phyloP scores from a whole-genome alignment of 2,888 invertebrate species.

The Heliothis peltigera region DNA sequence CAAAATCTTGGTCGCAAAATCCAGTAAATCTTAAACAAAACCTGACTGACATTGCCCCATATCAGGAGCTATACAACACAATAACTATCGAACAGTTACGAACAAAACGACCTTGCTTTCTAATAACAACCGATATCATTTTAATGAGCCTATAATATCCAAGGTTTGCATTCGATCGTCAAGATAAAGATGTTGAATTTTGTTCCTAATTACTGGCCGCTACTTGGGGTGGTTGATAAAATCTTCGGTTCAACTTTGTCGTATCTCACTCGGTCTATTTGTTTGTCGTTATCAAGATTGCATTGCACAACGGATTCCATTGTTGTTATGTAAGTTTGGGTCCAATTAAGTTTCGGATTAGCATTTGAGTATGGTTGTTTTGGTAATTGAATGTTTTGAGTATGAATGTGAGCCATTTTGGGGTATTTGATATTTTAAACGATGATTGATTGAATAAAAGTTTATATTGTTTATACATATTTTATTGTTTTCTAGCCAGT shows the following conservation, averaged over 20 bases:
- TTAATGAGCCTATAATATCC: constrained; percentile 85
- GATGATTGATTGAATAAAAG: not conserved
- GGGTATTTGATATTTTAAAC: not conserved
- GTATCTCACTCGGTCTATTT: constrained; percentile 80
- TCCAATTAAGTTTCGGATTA: constrained; percentile 60
- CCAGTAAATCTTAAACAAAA: not conserved
- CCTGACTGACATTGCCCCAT: constrained; percentile 10
- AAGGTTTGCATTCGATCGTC: constrained; percentile 81
- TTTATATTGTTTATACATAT: not conserved
- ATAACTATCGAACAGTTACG: constrained; percentile 59
- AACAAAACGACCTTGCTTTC: constrained; percentile 86
- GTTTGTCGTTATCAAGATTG: constrained; percentile 79
- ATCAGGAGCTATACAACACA: constrained; percentile 75
- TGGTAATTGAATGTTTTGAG: constrained; percentile 30
- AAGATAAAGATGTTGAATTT: constrained; percentile 76
- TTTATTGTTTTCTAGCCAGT: too few relatives aligned
- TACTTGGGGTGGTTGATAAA: constrained; percentile 74
- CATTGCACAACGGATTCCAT: constrained; percentile 75
- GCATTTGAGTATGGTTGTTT: constrained; percentile 51
- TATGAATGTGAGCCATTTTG: not conserved
- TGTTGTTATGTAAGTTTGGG: constrained; percentile 69
- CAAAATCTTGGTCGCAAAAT: too few relatives aligned
- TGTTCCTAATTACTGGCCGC: constrained; percentile 74
- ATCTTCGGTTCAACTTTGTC: constrained; percentile 73
- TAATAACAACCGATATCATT: constrained; percentile 81